Conservation (phyloP, 2,113 vertebrate species). For the Platysternon megacephalum region DNA sequence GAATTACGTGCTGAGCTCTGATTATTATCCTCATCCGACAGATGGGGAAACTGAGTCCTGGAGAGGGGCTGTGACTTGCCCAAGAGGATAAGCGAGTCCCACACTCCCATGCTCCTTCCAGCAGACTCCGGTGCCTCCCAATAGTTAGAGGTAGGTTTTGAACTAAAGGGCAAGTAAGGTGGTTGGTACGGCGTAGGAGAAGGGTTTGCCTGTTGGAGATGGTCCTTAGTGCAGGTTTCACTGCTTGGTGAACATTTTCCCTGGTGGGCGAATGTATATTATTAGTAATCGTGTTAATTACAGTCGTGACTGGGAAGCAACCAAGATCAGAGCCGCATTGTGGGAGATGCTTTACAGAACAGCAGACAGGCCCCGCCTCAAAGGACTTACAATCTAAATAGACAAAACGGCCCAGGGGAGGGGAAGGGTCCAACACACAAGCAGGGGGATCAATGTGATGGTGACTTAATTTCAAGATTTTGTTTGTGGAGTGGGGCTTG, state of each 20-base stretch:
- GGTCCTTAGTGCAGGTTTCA: background rate
- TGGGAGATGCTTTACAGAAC: background rate
- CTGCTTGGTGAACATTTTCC: background rate
- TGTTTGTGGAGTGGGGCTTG: background rate
- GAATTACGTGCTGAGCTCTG: background rate
- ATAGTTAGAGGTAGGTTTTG: background rate
- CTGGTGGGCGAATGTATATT: background rate
- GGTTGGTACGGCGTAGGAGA: background rate
- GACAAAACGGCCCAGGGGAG: background rate
- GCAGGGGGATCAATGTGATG: background rate
- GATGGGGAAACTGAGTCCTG: background rate
- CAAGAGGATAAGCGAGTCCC: background rate
- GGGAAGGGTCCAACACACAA: background rate
- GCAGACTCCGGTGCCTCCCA: background rate
- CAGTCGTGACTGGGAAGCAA: background rate
- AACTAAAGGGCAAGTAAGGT: background rate
- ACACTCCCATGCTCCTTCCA: background rate
- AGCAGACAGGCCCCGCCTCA: background rate
- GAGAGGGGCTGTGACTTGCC: background rate
- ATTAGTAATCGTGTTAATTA: background rate
- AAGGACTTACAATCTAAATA: background rate
- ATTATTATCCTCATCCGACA: background rate
- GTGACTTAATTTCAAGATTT: background rate
- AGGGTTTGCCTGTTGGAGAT: background rate
- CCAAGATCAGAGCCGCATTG: background rate